These are phyloP conservation scores for Drosophila hamatofila DNA, from an alignment of 2,888 invertebrate genomes.

Conservation along the genomic window DNA sequence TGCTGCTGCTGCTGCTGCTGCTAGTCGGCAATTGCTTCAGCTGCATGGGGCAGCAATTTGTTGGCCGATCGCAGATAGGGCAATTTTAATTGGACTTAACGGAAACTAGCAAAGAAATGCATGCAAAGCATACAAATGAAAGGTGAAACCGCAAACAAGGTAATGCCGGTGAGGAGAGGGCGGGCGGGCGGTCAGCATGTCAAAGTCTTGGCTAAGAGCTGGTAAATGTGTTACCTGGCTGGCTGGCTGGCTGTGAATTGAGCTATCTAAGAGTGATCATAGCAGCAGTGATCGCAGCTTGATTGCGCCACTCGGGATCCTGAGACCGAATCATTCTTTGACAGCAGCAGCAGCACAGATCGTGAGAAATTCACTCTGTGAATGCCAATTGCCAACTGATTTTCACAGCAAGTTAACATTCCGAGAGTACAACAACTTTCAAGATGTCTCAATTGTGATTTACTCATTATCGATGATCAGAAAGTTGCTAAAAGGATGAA, in stretches of 20 bases:
- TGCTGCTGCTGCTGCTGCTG: slow-evolving; percentile 28
- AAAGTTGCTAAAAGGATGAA: no score
- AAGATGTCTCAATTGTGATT: neutral
- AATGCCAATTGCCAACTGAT: slow-evolving; percentile 33
- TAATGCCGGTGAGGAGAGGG: neutral
- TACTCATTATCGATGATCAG: neutral
- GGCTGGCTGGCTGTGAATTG: slow-evolving; percentile 43
- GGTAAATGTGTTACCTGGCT: slow-evolving; percentile 21
- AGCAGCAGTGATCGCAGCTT: slow-evolving; percentile 53
- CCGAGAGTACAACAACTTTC: slow-evolving; percentile 16
- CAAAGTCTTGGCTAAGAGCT: slow-evolving; percentile 42
- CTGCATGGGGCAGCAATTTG: slow-evolving; percentile 56
- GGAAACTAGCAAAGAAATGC: slow-evolving; percentile 69
- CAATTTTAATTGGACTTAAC: slow-evolving; percentile 76
- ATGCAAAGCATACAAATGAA: slow-evolving; percentile 59
- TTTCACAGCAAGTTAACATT: slow-evolving; percentile 40
- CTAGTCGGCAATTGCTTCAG: slow-evolving; percentile 50
- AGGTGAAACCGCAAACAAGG: slow-evolving; percentile 16
- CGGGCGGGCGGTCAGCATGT: slow-evolving; percentile 17
- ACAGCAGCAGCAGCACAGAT: slow-evolving; percentile 57
- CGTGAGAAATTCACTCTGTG: slow-evolving; percentile 63
- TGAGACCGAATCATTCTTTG: slow-evolving; percentile 60
- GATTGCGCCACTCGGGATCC: slow-evolving; percentile 55
- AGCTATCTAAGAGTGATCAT: slow-evolving; percentile 60
- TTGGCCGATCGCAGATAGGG: slow-evolving; percentile 72